These are phyloP conservation scores for Galerucella pusilla DNA, from an alignment of 2,888 invertebrate species.

Conservation along the genomic window DNA sequence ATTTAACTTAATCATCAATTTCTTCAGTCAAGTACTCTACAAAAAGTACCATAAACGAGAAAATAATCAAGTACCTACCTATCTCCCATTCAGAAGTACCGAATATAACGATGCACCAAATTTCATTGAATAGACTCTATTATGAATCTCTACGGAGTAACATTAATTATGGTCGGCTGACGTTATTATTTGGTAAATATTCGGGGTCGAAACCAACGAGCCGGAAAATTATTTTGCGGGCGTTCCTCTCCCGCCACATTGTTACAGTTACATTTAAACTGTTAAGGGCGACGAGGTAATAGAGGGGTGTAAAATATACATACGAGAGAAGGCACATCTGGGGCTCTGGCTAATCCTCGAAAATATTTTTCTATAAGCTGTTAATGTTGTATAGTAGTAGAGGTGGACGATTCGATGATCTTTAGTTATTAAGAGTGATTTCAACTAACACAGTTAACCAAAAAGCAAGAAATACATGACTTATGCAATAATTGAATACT, in stretches of 20 bases:
- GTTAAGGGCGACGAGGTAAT: constrained; percentile 16
- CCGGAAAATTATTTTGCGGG: constrained; percentile 65
- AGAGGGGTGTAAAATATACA: constrained; percentile 30
- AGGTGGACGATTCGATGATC: background rate
- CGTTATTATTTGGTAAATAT: constrained; percentile 62
- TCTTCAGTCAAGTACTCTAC: background rate
- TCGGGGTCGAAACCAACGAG: constrained; percentile 58
- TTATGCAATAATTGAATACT: no score
- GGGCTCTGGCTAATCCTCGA: constrained; percentile 43
- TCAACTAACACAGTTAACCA: no score
- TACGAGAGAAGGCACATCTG: constrained; percentile 45
- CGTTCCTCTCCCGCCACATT: constrained; percentile 60
- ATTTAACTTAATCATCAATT: background rate
- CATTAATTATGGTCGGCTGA: constrained; percentile 62
- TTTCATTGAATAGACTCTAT: constrained; percentile 38
- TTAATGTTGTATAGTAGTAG: background rate
- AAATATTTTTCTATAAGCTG: constrained; percentile 41
- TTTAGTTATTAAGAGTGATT: background rate
- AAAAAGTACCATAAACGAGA: constrained; percentile 7
- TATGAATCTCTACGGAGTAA: constrained; percentile 46
- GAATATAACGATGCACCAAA: constrained; percentile 6
- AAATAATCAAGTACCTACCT: background rate
- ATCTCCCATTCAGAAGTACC: background rate
- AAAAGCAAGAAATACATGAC: no score
- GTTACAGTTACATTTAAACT: constrained; percentile 52